Conservation (phyloP, 2,888 invertebrate genomes). For the Drosophila quinaria region DNA sequence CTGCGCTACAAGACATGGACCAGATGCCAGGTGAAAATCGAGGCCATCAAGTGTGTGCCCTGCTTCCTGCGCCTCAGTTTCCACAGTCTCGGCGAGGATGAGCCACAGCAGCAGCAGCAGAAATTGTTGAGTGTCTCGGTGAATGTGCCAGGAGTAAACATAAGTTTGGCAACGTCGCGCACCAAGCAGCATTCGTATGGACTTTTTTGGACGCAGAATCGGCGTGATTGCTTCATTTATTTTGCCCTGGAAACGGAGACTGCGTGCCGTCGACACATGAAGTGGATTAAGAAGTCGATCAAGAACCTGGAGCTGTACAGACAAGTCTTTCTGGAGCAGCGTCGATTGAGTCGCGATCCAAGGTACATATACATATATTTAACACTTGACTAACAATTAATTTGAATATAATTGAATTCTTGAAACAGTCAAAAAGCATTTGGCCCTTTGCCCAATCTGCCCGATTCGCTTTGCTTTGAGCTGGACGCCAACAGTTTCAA, state of each 20-base stretch:
- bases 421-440: conserved; percentile 69
- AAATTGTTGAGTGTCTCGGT: conserved; percentile 79
- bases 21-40: conserved; percentile 85
- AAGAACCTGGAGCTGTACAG: conserved; percentile 85
- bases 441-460: conserved; percentile 84
- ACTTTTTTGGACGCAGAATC: conserved; percentile 85
- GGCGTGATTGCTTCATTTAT: conserved; percentile 85
- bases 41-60: conserved; percentile 85
- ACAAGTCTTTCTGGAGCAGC: conserved; percentile 84
- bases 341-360: conserved; percentile 78
- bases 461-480: conserved; percentile 69
- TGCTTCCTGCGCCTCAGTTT: conserved; percentile 85
- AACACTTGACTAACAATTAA: background rate
- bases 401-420: background rate
- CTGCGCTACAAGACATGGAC: conserved; percentile 84
- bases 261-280: conserved; percentile 84
- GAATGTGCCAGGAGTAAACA: conserved; percentile 84
- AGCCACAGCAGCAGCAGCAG: conserved; percentile 17
- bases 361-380: conserved; percentile 17
- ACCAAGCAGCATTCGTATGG: conserved; percentile 85
- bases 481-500: conserved; percentile 68
- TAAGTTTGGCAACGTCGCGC: conserved; percentile 84
- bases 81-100: conserved; percentile 45
- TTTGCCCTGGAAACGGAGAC: conserved; percentile 84
- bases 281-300: conserved; percentile 85